A percentile compares a stretch with the other conserved stretches of the same genome.
Conservation (phyloP, 2,113 vertebrate species). For the Rissa tridactyla region DNA sequence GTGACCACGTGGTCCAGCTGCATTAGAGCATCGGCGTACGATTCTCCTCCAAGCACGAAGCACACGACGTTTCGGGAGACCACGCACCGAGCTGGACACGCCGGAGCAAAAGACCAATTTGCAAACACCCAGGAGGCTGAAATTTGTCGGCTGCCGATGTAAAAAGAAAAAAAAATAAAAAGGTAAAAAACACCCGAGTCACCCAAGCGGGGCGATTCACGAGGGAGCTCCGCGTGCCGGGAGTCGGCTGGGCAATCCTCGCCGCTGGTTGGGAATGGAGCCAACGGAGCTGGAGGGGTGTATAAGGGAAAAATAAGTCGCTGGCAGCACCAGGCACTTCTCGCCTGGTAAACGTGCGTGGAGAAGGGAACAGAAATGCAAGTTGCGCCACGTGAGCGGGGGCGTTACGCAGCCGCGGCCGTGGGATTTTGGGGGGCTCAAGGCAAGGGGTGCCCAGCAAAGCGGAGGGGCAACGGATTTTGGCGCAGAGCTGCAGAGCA, state of each 20-base stretch:
- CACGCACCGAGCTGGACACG: not conserved
- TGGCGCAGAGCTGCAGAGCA: not conserved
- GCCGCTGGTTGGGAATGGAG: not conserved
- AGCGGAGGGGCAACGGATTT: not conserved
- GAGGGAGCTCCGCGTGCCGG: fast-evolving
- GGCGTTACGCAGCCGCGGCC: not conserved
- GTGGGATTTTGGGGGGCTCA: not conserved
- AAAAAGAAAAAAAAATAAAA: not conserved
- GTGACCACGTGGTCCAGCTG: fast-evolving
- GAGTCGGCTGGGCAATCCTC: not conserved
- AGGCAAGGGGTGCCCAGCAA: not conserved
- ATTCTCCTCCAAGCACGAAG: not conserved
- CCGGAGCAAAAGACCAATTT: not conserved
- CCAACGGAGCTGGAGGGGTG: not conserved
- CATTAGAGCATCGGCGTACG: fast-evolving
- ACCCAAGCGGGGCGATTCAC: not conserved
- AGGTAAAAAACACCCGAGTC: not conserved
- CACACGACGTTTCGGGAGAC: not conserved
- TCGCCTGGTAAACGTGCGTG: not conserved
- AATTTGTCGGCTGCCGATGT: not conserved
- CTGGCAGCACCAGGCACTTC: not conserved
- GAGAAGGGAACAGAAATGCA: not conserved
- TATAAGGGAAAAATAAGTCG: not conserved
- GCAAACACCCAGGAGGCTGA: not conserved
- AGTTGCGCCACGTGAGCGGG: not conserved